Conservation (phyloP, 2,888 invertebrate species). For the Hypolimnas misippus region DNA sequence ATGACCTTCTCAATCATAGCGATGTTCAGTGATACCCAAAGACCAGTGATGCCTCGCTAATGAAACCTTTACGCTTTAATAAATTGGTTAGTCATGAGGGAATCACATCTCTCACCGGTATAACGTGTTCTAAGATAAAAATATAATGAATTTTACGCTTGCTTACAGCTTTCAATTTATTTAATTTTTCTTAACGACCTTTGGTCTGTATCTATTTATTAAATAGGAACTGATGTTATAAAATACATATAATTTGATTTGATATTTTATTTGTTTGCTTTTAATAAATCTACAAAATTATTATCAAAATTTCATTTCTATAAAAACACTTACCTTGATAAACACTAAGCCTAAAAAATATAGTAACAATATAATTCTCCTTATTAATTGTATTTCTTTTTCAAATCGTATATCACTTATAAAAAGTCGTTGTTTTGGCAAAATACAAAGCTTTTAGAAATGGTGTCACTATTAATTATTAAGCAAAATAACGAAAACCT, state of each 20-base stretch:
- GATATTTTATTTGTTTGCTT: no score
- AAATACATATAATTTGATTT: no score
- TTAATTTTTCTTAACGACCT: background rate
- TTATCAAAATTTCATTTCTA: no score
- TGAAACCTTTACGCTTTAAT: conserved; percentile 38
- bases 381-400: no score
- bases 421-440: no score
- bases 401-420: no score
- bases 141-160: background rate
- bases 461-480: conserved; percentile 21
- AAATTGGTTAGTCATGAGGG: conserved; percentile 29
- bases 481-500: conserved; percentile 15
- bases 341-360: no score
- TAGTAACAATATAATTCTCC: no score
- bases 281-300: no score
- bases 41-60: conserved; percentile 38
- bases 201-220: background rate
- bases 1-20: conserved; percentile 26
- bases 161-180: background rate
- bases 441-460: background rate
- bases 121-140: conserved; percentile 1
- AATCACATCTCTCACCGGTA: conserved; percentile 25
- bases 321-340: no score
- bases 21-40: conserved; percentile 38
- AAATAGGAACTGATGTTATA: no score